phyloP scores from a whole-genome alignment of 1,140 invertebrate genomes.

The Dreissena rostriformis region DNA sequence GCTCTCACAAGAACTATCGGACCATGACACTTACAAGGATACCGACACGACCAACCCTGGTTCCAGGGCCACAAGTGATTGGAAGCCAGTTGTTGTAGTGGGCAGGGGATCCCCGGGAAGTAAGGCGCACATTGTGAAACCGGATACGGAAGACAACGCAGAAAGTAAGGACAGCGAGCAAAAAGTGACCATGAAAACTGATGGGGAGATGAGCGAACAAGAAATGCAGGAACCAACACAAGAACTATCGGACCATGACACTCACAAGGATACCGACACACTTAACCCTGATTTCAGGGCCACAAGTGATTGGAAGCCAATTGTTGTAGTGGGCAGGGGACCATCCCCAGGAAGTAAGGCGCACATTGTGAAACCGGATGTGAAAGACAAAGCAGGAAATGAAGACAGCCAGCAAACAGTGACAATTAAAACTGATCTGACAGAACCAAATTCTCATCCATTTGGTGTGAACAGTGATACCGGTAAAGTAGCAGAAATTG shows the following conservation, averaged over 20 bases:
- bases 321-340: background rate
- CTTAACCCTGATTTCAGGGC: background rate
- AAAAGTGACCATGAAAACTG: background rate
- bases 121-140: background rate
- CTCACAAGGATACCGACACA: background rate
- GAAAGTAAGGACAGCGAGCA: background rate
- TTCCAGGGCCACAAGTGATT: background rate
- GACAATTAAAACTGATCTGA: background rate
- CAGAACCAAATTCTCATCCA: background rate
- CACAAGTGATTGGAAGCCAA: background rate
- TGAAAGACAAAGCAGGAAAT: background rate
- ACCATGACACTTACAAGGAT: background rate
- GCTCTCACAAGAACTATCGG: background rate
- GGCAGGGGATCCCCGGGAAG: background rate
- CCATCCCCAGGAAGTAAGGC: background rate
- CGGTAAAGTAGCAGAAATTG: background rate
- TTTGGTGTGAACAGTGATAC: background rate
- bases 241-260: background rate
- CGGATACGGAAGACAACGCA: background rate
- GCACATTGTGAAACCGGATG: background rate
- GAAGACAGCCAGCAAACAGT: background rate
- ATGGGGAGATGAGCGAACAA: no score
- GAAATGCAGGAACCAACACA: background rate
- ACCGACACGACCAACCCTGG: background rate
- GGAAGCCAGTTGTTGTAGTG: background rate